Percentiles rank a stretch among this genome's conserved stretches.
Evolutionary conservation across 1,140 invertebrate species (phyloP).

Genomic region (Drosophila nasuta): DNA sequence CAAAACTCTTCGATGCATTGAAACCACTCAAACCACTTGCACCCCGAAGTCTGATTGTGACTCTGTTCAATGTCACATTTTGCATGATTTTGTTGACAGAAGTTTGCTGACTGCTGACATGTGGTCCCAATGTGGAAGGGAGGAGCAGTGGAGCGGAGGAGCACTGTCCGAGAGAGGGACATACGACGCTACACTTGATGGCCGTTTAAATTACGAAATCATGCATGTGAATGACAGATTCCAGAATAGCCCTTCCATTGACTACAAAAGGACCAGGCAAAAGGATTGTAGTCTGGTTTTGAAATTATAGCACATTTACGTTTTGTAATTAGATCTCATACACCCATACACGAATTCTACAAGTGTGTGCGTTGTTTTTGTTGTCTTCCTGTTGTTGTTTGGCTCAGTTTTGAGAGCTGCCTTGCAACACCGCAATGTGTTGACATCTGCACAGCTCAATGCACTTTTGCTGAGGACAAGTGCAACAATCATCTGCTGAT

Average conservation of each 20-base stretch:
- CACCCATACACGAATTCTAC: conserved; percentile 31
- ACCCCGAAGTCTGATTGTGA: too few species aligned
- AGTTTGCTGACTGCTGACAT: conserved; percentile 52
- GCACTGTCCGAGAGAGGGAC: conserved; percentile 2
- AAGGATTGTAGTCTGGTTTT: conserved; percentile 40
- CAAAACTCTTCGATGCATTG: background rate
- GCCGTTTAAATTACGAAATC: conserved; percentile 78
- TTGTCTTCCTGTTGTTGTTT: conserved; percentile 20
- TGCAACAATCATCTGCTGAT: too few species aligned
- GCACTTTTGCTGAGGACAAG: too few species aligned
- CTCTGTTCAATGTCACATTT: conserved; percentile 62
- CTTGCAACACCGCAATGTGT: conserved; percentile 1
- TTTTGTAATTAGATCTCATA: conserved; percentile 73
- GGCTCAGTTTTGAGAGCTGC: conserved; percentile 7
- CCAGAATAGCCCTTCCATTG: conserved; percentile 1
- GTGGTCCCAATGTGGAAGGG: conserved; percentile 45
- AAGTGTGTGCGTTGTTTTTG: background rate
- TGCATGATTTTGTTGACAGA: conserved; percentile 65
- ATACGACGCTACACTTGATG: conserved; percentile 47
- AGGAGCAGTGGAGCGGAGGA: background rate
- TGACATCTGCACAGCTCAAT: conserved; percentile 5
- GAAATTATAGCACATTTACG: conserved; percentile 77
- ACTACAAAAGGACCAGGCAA: background rate
- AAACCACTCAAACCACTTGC: conserved; percentile 36
- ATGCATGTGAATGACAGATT: conserved; percentile 59